Evolutionary conservation across 2,888 invertebrate species (phyloP).

Genomic region (Patella pellucida): DNA sequence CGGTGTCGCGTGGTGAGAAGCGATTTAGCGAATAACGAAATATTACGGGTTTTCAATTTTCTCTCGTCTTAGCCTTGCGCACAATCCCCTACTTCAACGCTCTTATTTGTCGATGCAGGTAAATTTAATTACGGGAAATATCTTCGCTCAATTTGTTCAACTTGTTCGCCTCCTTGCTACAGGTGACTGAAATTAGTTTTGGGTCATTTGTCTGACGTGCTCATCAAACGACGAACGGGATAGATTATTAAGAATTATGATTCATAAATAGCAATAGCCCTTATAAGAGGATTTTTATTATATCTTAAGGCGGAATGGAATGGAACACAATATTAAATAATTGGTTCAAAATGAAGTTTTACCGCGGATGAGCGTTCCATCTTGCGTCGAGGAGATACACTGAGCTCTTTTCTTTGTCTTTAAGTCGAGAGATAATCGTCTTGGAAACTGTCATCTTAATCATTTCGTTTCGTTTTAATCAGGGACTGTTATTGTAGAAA

Average conservation of each 20-base stretch:
- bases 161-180: not conserved
- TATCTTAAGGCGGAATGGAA: constrained; percentile 5
- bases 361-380: not conserved
- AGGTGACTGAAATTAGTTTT: not conserved
- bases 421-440: no score
- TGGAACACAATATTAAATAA: constrained; percentile 11
- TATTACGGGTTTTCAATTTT: not conserved
- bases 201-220: not conserved
- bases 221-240: not conserved
- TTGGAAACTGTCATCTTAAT: no score
- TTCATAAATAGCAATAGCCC: not conserved
- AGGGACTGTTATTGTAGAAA: no score
- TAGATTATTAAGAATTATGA: not conserved
- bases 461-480: no score
- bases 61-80: not conserved
- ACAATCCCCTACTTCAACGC: not conserved
- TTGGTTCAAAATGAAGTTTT: constrained; percentile 4
- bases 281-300: constrained; percentile 2
- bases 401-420: no score
- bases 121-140: constrained; percentile 6
- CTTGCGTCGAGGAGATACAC: not conserved
- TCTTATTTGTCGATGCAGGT: constrained; percentile 1
- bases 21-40: constrained; percentile 10
- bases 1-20: not conserved
- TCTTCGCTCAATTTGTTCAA: constrained; percentile 6